phyloP scores from a whole-genome alignment of 1,140 invertebrate genomes.

The Lepeophtheirus salmonis region DNA sequence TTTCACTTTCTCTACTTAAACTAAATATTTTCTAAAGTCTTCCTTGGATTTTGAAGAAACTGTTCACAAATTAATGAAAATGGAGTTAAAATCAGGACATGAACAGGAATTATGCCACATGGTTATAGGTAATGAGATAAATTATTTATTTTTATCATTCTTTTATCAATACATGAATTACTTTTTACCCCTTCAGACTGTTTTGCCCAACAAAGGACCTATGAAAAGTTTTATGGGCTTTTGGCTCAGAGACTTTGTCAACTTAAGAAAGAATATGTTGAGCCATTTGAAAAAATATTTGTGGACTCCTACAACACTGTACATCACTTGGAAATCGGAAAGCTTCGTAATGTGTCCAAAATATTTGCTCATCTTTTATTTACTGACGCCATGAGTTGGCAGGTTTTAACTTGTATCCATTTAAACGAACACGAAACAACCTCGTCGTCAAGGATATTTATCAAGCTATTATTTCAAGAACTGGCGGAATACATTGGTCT shows the following conservation, averaged over 20 bases:
- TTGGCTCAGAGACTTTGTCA: slow-evolving; percentile 79
- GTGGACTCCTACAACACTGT: slow-evolving; percentile 79
- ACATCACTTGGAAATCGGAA: slow-evolving; percentile 75
- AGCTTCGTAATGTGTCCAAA: slow-evolving; percentile 90
- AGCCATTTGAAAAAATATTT: slow-evolving; percentile 86
- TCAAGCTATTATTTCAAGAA: slow-evolving; percentile 89
- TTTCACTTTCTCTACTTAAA: background rate
- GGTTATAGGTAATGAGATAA: slow-evolving; percentile 43
- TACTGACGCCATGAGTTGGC: slow-evolving; percentile 90
- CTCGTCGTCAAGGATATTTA: slow-evolving; percentile 87
- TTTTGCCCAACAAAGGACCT: slow-evolving; percentile 93
- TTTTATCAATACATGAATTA: too few species aligned
- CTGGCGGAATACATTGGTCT: slow-evolving; percentile 89
- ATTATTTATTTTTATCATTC: background rate
- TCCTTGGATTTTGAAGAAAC: slow-evolving; percentile 97
- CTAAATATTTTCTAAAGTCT: slow-evolving; percentile 40
- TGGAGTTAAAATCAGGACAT: slow-evolving; percentile 81
- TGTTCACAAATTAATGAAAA: slow-evolving; percentile 92
- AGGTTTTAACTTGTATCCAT: slow-evolving; percentile 64
- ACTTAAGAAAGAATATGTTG: slow-evolving; percentile 46
- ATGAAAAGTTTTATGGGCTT: slow-evolving; percentile 94
- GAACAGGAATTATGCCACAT: slow-evolving; percentile 92
- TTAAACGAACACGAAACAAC: slow-evolving; percentile 94
- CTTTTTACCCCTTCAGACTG: too few species aligned
- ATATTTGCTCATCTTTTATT: slow-evolving; percentile 91